phyloP scores from a whole-genome alignment of 2,888 invertebrate genomes.

The Eumerus sabulonum region DNA sequence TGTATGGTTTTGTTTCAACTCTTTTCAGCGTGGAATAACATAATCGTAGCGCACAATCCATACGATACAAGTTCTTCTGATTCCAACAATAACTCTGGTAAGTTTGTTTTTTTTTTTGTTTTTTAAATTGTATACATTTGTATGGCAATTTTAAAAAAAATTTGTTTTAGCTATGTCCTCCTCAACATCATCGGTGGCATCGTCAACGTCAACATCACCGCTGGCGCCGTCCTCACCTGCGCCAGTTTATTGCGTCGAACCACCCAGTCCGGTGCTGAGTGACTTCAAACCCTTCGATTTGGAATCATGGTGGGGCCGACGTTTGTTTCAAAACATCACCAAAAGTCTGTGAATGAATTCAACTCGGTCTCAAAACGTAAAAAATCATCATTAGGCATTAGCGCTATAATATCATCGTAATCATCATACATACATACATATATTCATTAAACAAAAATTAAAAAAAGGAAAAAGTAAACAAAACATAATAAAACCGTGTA shows the following conservation, averaged over 20 bases:
- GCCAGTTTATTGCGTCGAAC: constrained; percentile 85
- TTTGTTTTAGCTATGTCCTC: constrained; percentile 57
- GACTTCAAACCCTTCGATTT: constrained; percentile 95
- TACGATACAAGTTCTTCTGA: constrained; percentile 74
- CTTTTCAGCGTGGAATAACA: constrained; percentile 76
- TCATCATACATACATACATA: constrained; percentile 10
- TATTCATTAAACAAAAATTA: constrained; percentile 3
- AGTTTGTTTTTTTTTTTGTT: constrained; percentile 28
- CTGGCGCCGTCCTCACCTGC: constrained; percentile 76
- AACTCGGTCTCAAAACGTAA: background rate
- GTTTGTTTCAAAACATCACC: constrained; percentile 91
- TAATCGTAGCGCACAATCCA: constrained; percentile 77
- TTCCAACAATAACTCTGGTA: constrained; percentile 73
- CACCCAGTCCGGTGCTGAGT: constrained; percentile 84
- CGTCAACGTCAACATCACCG: constrained; percentile 70
- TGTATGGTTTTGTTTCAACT: constrained; percentile 10
- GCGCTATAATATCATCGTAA: constrained; percentile 46
- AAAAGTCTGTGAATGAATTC: constrained; percentile 83
- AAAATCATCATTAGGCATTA: constrained; percentile 33
- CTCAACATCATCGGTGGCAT: constrained; percentile 72
- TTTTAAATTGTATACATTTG: constrained; percentile 23
- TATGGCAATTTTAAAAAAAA: background rate
- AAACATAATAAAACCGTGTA: constrained; percentile 1
- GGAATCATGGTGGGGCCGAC: constrained; percentile 94
- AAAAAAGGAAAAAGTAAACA: constrained; percentile 14